phyloP scores from a whole-genome alignment of 1,140 invertebrate species.

The Diuraphis noxia region DNA sequence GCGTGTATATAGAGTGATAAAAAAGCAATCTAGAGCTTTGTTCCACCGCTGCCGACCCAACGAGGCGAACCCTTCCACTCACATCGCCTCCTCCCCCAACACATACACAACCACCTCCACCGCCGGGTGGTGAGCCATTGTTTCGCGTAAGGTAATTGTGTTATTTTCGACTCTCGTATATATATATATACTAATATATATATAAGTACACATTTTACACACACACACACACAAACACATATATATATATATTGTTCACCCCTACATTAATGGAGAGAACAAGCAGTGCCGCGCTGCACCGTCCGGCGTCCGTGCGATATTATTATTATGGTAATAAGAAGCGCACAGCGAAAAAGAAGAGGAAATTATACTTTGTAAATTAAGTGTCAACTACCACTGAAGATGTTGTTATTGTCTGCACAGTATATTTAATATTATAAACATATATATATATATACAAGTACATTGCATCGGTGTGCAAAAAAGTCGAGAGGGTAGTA shows the following conservation, averaged over 20 bases:
- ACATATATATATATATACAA: neutral
- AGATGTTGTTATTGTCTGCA: constrained; percentile 33
- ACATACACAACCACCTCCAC: neutral
- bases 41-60: neutral
- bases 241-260: neutral
- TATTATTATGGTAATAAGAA: constrained; percentile 54
- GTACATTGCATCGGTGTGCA: neutral
- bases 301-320: constrained; percentile 34
- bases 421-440: neutral
- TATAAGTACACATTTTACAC: neutral
- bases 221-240: neutral
- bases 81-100: neutral
- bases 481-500: constrained; percentile 1
- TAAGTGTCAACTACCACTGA: constrained; percentile 48
- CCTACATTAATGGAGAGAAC: neutral
- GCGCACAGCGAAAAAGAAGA: constrained; percentile 35
- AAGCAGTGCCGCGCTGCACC: neutral
- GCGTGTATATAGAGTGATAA: constrained; percentile 51
- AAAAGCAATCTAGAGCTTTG: constrained; percentile 52
- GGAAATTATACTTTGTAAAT: constrained; percentile 51
- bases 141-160: constrained; percentile 49
- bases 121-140: constrained; percentile 8
- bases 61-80: neutral
- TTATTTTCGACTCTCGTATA: constrained; percentile 41
- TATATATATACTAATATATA: neutral